These are phyloP conservation scores for Melanostoma mellinum DNA, from an alignment of 2,888 invertebrate species.

Conservation along the genomic window DNA sequence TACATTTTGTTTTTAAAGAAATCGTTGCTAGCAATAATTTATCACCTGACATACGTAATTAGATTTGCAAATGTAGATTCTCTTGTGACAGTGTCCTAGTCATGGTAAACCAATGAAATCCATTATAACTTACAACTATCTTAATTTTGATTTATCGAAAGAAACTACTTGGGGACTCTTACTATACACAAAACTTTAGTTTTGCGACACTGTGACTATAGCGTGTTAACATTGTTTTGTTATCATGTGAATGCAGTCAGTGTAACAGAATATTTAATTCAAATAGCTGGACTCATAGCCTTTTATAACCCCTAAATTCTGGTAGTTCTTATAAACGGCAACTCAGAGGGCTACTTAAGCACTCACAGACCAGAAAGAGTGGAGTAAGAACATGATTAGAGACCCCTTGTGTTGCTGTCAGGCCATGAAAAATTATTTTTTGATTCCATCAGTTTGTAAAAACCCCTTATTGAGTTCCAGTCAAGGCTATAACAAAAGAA, in stretches of 20 bases:
- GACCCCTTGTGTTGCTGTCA: constrained; percentile 71
- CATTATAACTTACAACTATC: constrained; percentile 55
- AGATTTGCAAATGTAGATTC: constrained; percentile 35
- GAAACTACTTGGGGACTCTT: background rate
- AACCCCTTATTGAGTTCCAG: constrained; percentile 59
- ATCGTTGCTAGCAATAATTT: constrained; percentile 57
- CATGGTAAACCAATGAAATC: constrained; percentile 58
- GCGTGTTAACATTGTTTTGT: constrained; percentile 10
- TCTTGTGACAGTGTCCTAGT: constrained; percentile 35
- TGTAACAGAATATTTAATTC: constrained; percentile 25
- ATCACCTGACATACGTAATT: constrained; percentile 66
- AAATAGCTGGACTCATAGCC: constrained; percentile 21
- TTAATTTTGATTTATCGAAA: constrained; percentile 61
- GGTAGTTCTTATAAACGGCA: constrained; percentile 12
- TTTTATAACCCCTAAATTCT: constrained; percentile 26
- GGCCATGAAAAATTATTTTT: constrained; percentile 72
- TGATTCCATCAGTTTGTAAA: constrained; percentile 68
- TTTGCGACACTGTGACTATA: background rate
- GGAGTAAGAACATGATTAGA: constrained; percentile 60
- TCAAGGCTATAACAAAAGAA: constrained; percentile 57
- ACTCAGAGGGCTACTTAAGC: constrained; percentile 25
- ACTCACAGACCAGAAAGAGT: constrained; percentile 27
- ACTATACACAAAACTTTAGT: background rate
- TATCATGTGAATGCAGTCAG: constrained; percentile 12
- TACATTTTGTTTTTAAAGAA: constrained; percentile 61